phyloP scores from a whole-genome alignment of 2,888 invertebrate species.

The Seladonia tumulorum region DNA sequence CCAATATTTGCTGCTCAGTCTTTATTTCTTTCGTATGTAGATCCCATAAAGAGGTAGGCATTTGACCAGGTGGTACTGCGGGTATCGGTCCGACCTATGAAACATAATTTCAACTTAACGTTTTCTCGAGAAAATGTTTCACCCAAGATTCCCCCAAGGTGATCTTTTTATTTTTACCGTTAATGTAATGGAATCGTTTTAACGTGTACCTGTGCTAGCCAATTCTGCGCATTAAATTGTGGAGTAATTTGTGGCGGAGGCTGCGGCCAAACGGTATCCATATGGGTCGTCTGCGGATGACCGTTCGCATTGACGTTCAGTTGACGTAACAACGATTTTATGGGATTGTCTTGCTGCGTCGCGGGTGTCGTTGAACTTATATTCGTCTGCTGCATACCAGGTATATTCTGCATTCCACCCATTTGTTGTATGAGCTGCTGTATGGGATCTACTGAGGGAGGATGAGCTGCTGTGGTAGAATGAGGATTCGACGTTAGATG shows the following conservation, averaged over 20 bases:
- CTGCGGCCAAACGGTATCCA: conserved; percentile 82
- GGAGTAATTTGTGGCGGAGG: conserved; percentile 79
- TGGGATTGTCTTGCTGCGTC: conserved; percentile 84
- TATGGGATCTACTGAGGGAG: conserved; percentile 84
- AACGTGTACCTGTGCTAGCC: conserved; percentile 79
- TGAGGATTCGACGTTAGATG: conserved; percentile 78
- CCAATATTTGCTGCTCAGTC: conserved; percentile 85
- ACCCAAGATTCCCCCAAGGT: neutral
- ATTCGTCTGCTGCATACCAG: conserved; percentile 79
- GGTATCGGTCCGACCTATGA: conserved; percentile 79
- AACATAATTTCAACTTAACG: neutral
- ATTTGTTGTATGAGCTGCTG: conserved; percentile 86
- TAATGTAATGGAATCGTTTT: neutral
- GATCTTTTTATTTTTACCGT: neutral
- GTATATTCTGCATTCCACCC: conserved; percentile 84
- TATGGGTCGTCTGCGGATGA: conserved; percentile 75
- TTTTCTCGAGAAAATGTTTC: neutral
- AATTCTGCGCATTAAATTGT: conserved; percentile 80
- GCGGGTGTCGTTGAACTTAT: conserved; percentile 69
- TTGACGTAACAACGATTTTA: conserved; percentile 85
- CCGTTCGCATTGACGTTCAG: conserved; percentile 81
- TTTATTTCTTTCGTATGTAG: conserved; percentile 84
- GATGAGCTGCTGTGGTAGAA: conserved; percentile 70
- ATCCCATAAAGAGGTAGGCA: conserved; percentile 82
- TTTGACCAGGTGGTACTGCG: conserved; percentile 81